Evolutionary conservation across 2,113 vertebrate genomes (phyloP), one percentile per base, ranked within the genome.

Genomic region (Sceloporus undulatus): DNA sequence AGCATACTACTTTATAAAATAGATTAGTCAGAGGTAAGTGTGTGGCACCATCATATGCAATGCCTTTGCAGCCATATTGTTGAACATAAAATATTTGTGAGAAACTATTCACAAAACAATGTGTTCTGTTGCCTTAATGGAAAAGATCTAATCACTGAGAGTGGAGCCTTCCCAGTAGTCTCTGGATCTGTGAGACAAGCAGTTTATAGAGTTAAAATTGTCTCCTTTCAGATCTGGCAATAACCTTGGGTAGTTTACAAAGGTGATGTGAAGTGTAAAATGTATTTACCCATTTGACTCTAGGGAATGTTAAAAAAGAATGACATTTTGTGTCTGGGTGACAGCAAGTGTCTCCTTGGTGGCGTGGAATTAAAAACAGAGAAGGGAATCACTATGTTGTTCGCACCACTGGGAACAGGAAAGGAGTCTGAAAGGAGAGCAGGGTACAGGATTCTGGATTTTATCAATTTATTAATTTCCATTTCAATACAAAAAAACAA

Each of bases 391-490:
- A 82, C 40, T 65, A 66, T n/a, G 25, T 54, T 54, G 68, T 77
- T 83, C 59, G 80, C 42, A 52, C 87, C 59, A 52, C 29, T 38
- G 68, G 40, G 80, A 88, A 68, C 8, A 80, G 42, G 29, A 83
- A 88, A 88, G 42, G 42, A 88, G 13, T 52, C 29, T 29, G 65
- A 68, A 42, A 68, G 87, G 73, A 83, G 59, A 77, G 21, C 80
- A 70, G 25, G 85, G 40, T 10, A 78, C 11, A 78, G 42, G 59
- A 10, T 68, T 65, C 40, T 79, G 85, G 23, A 81, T 87, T 81
- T 27, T 23, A 11, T 73, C 85, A 5, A 59, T 86, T 86, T 65
- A 71, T 59, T 80, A 70, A 27, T 59, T 80, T 29, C 18, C 21
- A 56, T 76, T 76, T 54, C 40, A 66, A 38, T 84, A 83, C n/a